These are phyloP conservation scores for Hetaerina titia DNA, from an alignment of 2,888 invertebrate genomes.

Conservation along the genomic window DNA sequence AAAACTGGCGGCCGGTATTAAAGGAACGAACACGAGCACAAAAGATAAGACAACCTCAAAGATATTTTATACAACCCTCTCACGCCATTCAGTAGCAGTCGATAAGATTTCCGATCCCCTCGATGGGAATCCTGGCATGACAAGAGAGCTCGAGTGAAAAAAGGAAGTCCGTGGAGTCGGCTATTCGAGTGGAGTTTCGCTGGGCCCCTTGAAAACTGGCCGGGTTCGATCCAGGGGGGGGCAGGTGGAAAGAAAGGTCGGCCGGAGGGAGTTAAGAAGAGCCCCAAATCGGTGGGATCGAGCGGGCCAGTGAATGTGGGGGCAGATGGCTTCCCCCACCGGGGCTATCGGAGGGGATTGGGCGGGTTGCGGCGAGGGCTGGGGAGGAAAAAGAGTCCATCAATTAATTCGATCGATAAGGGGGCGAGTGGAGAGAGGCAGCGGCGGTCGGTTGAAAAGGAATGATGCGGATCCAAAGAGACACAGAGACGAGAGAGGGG, in stretches of 20 bases:
- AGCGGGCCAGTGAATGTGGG: not conserved
- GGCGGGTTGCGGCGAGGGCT: no score
- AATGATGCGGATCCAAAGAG: constrained; percentile 71
- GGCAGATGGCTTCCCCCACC: not conserved
- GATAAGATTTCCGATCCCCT: no score
- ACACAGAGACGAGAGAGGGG: constrained; percentile 71
- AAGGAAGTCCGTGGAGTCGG: no score
- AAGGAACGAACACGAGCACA: no score
- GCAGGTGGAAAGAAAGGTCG: not conserved
- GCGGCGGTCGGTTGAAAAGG: constrained; percentile 68
- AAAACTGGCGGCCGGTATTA: no score
- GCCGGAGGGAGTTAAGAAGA: not conserved
- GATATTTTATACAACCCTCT: no score
- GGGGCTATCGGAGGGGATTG: not conserved
- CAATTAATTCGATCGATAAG: constrained; percentile 27
- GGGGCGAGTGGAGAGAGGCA: constrained; percentile 67
- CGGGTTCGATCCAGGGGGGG: not conserved
- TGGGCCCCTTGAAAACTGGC: not conserved
- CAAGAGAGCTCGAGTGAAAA: no score
- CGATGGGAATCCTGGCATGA: no score
- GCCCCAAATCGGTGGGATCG: not conserved
- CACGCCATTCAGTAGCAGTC: no score
- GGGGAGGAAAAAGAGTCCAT: not conserved
- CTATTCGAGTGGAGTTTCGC: no score
- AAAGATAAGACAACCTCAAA: no score